A percentile compares a stretch with the other conserved stretches of the same genome.
phyloP scores from a whole-genome alignment of 1,140 invertebrate species.

The Frieseomelitta varia region DNA sequence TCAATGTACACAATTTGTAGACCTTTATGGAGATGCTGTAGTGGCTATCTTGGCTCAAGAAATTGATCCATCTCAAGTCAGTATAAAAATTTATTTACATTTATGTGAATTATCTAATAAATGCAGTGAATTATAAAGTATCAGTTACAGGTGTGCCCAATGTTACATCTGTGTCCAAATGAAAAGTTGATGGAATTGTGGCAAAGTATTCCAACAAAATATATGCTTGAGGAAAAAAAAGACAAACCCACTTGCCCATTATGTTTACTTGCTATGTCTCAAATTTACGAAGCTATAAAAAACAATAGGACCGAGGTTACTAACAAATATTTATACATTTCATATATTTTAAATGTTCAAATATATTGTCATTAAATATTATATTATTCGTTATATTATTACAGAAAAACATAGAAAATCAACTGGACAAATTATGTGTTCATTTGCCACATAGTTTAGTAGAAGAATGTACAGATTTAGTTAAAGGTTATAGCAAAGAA shows the following conservation, averaged over 20 bases:
- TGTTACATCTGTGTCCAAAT: constrained; percentile 83
- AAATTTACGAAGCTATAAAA: constrained; percentile 86
- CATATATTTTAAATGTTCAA: not conserved
- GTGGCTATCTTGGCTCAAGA: constrained; percentile 90
- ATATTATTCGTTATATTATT: constrained; percentile 56
- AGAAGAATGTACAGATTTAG: constrained; percentile 88
- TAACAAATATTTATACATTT: not conserved
- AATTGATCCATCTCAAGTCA: constrained; percentile 89
- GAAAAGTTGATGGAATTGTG: constrained; percentile 75
- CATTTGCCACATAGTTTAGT: constrained; percentile 85
- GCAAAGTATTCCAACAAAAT: constrained; percentile 76
- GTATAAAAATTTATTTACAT: constrained; percentile 44
- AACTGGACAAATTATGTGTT: constrained; percentile 88
- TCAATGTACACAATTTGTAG: constrained; percentile 89
- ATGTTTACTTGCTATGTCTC: constrained; percentile 90
- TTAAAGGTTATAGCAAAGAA: constrained; percentile 89
- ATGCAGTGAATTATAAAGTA: not conserved
- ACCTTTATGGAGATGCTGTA: constrained; percentile 89
- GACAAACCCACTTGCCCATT: constrained; percentile 88
- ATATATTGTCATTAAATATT: constrained; percentile 3
- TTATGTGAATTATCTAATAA: not conserved
- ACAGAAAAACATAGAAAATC: constrained; percentile 87
- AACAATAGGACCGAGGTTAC: constrained; percentile 88
- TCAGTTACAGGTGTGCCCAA: constrained; percentile 84
- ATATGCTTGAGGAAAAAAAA: constrained; percentile 82